Evolutionary conservation across 2,797 vertebrate genomes (phyloP), one percentile per base, ranked within the genome.

Genomic region (Enteromius radiatus): DNA sequence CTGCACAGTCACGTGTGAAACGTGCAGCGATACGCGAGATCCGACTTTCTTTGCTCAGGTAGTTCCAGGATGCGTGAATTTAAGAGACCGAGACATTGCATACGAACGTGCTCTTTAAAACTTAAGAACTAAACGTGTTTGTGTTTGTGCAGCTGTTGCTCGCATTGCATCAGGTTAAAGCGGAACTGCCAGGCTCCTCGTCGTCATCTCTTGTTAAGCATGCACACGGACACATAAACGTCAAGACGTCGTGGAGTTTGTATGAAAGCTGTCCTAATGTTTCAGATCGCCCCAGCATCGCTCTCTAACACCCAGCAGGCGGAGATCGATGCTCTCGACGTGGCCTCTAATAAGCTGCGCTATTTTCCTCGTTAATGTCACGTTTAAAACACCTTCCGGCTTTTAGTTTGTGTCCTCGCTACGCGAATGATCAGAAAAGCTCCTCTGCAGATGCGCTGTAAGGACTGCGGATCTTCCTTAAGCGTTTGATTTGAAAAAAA

Each of bases 391-490:
- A 89, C 90, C 92, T 83, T 87, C 90, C 90, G 89, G 91, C 89
- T 92, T 92, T 91, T 92, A 93, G 91, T 93, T 91, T 90, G 90
- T 90, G 49, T 67, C 61, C 86, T 91, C 90, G 90, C 91, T 91
- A 91, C 89, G 90, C 90, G 91, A 87, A 92, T 90, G 91, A 89
- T 89, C 88, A 90, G 90, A 91, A 75, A 91, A 85, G 63, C 82
- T 68, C 31, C 68, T 88, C 88, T 88, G 74, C 81, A 76, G 81
- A 83, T 76, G 81, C 74, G 81, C 81, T 77, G 73, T 83, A 33
- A 82, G 81, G 63, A 77, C 81, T 83, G 81, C 81, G 74, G 81
- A 69, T 83, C 81, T 83, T 79, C 61, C 82, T 67, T 65, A 45
- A 77, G 81, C 81, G 9, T 69, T 59, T 67, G 77, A 33, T 26